Percentiles rank a stretch among this genome's conserved stretches.
These are phyloP conservation scores for Pogonus chalceus DNA, from an alignment of 1,140 invertebrate species.

Conservation along the genomic window DNA sequence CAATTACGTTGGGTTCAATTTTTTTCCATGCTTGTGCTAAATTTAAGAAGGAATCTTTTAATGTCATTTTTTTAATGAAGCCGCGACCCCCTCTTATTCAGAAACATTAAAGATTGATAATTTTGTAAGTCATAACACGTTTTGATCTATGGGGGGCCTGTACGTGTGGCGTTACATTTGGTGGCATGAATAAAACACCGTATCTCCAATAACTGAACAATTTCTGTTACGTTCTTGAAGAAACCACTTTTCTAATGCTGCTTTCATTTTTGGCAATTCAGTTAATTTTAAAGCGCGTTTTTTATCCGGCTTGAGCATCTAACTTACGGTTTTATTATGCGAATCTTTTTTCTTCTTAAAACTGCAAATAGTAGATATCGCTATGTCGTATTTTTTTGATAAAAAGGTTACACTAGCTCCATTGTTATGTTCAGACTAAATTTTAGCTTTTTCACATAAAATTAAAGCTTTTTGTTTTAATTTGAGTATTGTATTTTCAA, in stretches of 20 bases:
- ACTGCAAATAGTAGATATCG: slow-evolving; percentile 11
- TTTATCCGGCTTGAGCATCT: neutral
- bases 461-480: too few relatives aligned
- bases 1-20: slow-evolving; percentile 15
- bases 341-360: slow-evolving; percentile 12
- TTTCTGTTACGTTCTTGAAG: too few relatives aligned
- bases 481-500: too few relatives aligned
- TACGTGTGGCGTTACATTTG: slow-evolving; percentile 33
- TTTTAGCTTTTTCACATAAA: too few relatives aligned
- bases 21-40: slow-evolving; percentile 18
- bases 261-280: too few relatives aligned
- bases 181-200: slow-evolving; percentile 31
- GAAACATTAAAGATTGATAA: slow-evolving; percentile 16
- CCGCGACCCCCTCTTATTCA: slow-evolving; percentile 9
- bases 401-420: too few relatives aligned
- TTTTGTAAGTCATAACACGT: slow-evolving; percentile 23
- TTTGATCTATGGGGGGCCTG: slow-evolving; percentile 36
- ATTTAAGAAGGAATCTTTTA: slow-evolving; percentile 19
- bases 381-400: slow-evolving; percentile 15
- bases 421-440: too few relatives aligned
- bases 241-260: too few relatives aligned
- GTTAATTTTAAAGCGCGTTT: slow-evolving; percentile 12
- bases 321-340: neutral
- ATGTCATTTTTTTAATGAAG: slow-evolving; percentile 18
- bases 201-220: slow-evolving; percentile 2